phyloP scores from a whole-genome alignment of 2,797 vertebrate species.

The Sebastes itinus region DNA sequence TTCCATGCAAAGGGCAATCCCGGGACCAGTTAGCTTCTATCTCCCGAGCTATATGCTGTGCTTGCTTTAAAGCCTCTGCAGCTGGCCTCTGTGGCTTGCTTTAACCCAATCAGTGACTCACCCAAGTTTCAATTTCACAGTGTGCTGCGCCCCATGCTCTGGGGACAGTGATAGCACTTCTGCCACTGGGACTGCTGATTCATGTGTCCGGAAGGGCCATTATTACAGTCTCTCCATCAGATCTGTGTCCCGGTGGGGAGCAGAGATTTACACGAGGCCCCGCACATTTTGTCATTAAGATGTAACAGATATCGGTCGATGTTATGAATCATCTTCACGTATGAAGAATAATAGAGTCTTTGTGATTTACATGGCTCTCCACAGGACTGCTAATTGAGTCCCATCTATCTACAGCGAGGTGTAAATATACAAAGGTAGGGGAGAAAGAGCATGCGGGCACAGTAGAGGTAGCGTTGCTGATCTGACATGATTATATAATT shows the following conservation, averaged over 20 bases:
- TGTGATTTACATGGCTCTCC: slow-evolving; percentile 44
- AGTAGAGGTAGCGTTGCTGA: neutral
- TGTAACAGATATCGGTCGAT: slow-evolving; percentile 39
- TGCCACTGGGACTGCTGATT: slow-evolving; percentile 57
- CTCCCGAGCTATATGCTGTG: neutral
- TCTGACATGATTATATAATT: neutral
- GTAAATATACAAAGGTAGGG: slow-evolving; percentile 4
- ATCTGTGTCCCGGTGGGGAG: slow-evolving; percentile 21
- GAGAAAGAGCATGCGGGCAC: neutral
- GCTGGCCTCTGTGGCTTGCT: slow-evolving; percentile 14
- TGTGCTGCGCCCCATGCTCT: slow-evolving; percentile 43
- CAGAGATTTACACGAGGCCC: slow-evolving; percentile 43
- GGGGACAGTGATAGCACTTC: slow-evolving; percentile 40
- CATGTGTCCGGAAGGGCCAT: slow-evolving; percentile 50
- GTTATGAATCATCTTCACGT: slow-evolving; percentile 41
- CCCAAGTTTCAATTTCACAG: slow-evolving; percentile 76
- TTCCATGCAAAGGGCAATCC: slow-evolving; percentile 7
- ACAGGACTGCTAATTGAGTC: slow-evolving; percentile 41
- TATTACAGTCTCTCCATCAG: slow-evolving; percentile 52
- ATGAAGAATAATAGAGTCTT: slow-evolving; percentile 32
- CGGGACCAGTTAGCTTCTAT: neutral
- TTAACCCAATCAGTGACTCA: slow-evolving; percentile 58
- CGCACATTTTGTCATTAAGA: slow-evolving; percentile 55
- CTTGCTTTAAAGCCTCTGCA: slow-evolving; percentile 22
- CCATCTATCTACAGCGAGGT: slow-evolving; percentile 33